Percentiles rank a stretch among this genome's conserved stretches.
phyloP scores from a whole-genome alignment of 2,888 invertebrate genomes.

The Metacarcinus magister region DNA sequence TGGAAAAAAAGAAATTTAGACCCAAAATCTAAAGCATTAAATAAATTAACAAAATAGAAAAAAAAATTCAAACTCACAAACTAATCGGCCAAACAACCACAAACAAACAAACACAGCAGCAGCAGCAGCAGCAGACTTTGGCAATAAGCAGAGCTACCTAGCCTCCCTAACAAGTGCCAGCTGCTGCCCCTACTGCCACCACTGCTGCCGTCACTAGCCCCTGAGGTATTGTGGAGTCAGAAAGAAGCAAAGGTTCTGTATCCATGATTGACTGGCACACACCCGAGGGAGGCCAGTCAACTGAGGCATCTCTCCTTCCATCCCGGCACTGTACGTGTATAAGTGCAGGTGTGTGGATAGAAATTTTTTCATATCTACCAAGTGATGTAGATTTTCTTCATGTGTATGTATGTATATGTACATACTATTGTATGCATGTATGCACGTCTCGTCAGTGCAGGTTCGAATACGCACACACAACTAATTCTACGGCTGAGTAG shows the following conservation, averaged over 20 bases:
- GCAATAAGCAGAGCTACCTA: background rate
- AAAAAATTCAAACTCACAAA: background rate
- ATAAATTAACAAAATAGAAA: slow-evolving; percentile 12
- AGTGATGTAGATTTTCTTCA: background rate
- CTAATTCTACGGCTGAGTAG: background rate
- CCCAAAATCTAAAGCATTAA: slow-evolving; percentile 67
- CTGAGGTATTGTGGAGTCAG: slow-evolving; percentile 58
- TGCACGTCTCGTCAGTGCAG: slow-evolving; percentile 7
- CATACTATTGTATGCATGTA: background rate
- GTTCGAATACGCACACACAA: slow-evolving; percentile 12
- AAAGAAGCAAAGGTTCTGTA: slow-evolving; percentile 81
- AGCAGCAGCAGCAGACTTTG: background rate
- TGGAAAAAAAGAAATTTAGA: slow-evolving; percentile 80
- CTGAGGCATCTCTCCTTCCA: background rate
- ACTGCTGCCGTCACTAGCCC: slow-evolving; percentile 65
- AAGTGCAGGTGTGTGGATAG: background rate
- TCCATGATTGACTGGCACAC: slow-evolving; percentile 67
- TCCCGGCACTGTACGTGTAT: background rate
- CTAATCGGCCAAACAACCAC: slow-evolving; percentile 30
- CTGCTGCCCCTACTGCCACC: slow-evolving; percentile 18
- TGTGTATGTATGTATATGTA: background rate
- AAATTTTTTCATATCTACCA: background rate
- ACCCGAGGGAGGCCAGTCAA: background rate
- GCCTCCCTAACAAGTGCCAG: background rate
- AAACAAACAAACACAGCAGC: slow-evolving; percentile 52